Percentiles rank a stretch among this genome's conserved stretches.
Evolutionary conservation across 2,888 invertebrate species (phyloP).

Genomic region (Branchellion lobata): DNA sequence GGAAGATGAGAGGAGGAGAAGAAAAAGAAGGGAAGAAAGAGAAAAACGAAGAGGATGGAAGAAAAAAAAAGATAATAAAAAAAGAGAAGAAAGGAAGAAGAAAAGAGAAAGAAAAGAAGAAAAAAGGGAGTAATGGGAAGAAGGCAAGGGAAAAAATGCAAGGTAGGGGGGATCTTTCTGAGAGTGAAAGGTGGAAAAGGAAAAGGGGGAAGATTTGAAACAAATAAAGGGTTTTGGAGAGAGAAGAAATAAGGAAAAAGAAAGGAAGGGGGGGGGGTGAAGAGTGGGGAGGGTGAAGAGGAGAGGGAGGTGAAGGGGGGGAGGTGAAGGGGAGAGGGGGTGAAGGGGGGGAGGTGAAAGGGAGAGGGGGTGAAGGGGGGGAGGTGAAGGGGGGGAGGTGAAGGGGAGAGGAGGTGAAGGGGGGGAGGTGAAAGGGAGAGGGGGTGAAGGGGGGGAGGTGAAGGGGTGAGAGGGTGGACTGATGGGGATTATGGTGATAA

Average conservation of each 20-base stretch:
- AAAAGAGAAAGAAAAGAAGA: too few species aligned
- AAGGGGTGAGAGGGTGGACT: neutral
- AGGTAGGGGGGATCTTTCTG: too few species aligned
- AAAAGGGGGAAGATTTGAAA: too few species aligned
- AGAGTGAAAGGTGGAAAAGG: too few species aligned
- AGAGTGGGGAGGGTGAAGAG: conserved; percentile 11
- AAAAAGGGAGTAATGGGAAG: too few species aligned
- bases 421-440: neutral
- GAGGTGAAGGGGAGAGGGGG: neutral
- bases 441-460: neutral
- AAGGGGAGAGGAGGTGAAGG: neutral
- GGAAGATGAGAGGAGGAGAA: too few species aligned
- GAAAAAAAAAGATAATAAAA: too few species aligned
- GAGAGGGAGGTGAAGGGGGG: conserved; percentile 36
- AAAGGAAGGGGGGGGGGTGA: neutral
- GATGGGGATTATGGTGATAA: neutral
- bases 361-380: conserved; percentile 34
- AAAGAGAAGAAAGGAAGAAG: too few species aligned
- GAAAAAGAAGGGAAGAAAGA: too few species aligned
- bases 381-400: neutral
- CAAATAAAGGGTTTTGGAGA: conserved; percentile 36
- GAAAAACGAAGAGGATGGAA: too few species aligned
- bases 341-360: conserved; percentile 19
- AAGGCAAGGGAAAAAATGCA: too few species aligned
- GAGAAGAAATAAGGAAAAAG: conserved; percentile 43